Base-by-base conservation (phyloP, 1,140 invertebrate species). In the Drosophila fuyamai region DNA sequence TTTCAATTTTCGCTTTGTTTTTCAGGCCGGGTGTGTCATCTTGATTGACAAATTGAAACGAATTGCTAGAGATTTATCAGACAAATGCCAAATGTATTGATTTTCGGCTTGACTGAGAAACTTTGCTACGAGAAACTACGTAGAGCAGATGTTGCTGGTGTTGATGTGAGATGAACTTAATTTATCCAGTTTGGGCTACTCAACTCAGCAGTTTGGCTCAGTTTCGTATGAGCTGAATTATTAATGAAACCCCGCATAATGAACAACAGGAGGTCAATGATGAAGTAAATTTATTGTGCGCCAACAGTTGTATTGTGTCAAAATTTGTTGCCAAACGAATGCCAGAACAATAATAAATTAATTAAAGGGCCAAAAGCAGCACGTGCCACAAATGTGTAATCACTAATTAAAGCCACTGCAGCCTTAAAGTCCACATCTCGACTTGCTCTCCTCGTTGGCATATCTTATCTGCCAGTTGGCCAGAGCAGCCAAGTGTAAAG, bases 341-440 rank as follows among this genome's bases (percentile, higher is more conserved):
- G 55, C 67, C 65, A 83, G 67, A 73, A 84, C 81, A 84, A 84
- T 84, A 79, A 85, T 84, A 84, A 84, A 84, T 84, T 84, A 84
- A 84, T 84, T 84, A 84, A 76, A 73, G 53, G 61, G 47, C 44
- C 76, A 47, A 62, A 13, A 61, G 14, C 38, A 43, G 62, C 60
- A 84, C 81, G 81, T 85, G 76, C 72, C 47, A 57, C 56, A 82
- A 82, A 76, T 85, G 66, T 63, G 51, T 73, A 72, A 58, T 48
- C 41, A 57, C 50, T 57, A 71, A 71, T 72, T 71, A 71, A 72
- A 72, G 65, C 29, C 10, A 32, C 27, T 71, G 44, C 53, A 71
- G 53, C 5, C 66, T 72, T 71, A 71, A 72, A 72, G 65, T 7
- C 13, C 2, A n/a, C 38, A 8, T 4, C 7, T n/a, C 4, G 5